Evolutionary conservation across 2,113 vertebrate species (phyloP).

Genomic region (Podilymbus podiceps): DNA sequence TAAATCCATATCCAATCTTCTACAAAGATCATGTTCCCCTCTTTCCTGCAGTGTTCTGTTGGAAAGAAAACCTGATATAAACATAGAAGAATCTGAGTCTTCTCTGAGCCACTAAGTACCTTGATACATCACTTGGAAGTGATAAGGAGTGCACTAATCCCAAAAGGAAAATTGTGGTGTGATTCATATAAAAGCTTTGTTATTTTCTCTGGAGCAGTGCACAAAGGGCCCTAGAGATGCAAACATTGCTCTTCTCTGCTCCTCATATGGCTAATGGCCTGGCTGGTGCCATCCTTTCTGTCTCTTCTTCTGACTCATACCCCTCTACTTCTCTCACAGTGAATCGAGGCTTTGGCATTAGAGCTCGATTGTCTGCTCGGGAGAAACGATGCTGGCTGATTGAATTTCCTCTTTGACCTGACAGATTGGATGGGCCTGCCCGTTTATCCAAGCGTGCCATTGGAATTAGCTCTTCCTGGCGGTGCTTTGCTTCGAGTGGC

Average conservation of each 20-base stretch:
- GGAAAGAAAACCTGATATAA: not conserved
- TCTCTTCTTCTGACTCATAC: constrained; percentile 64
- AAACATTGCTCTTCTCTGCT: not conserved
- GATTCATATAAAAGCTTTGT: not conserved
- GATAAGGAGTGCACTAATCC: not conserved
- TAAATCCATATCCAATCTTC: not conserved
- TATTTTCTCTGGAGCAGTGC: constrained; percentile 54
- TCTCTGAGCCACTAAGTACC: not conserved
- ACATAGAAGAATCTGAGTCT: not conserved
- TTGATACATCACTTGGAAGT: not conserved
- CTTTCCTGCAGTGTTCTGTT: not conserved
- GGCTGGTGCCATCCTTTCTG: not conserved
- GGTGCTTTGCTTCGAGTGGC: not conserved
- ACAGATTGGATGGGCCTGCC: not conserved
- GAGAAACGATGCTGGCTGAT: not conserved
- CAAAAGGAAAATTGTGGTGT: not conserved
- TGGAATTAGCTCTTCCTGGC: constrained; percentile 2
- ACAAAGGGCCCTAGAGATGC: not conserved
- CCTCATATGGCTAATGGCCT: constrained; percentile 51
- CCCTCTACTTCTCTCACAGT: not conserved
- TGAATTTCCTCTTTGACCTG: not conserved
- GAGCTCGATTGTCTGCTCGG: not conserved
- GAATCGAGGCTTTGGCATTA: constrained; percentile 8
- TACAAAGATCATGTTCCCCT: not conserved
- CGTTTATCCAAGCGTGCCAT: constrained; percentile 5